Base-by-base conservation (phyloP, 1,140 invertebrate species). In the Atta colombica region DNA sequence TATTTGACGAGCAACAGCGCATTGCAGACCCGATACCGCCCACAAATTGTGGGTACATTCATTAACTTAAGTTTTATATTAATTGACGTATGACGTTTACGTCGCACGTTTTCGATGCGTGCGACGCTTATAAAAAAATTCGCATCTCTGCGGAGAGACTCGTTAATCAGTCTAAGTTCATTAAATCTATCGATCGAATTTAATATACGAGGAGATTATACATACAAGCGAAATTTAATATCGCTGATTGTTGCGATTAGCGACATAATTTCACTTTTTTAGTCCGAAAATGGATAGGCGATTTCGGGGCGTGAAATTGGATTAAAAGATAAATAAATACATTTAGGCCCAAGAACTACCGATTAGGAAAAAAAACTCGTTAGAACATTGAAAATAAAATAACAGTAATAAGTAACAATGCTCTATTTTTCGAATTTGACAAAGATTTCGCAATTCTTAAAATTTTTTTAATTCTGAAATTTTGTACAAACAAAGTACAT, bases 131-230 rank as follows among this genome's bases (percentile, higher is more conserved):
- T 65, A 28, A 77, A 77, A 77, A 77, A 49, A 65, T 28, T 28
- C 16, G 25, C 5, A 65, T 45, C 10, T 77, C 25, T 25, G 21
- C 21, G 28, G 39, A 80, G 45, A 68, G 45, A 68, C 49, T 14
- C 63, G 49, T 80, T 39, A 69, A 80, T 80, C 49, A 80, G 77
- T 80, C 49, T 80, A 80, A 80, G 31, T 80, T 78, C 12, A 12
- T 78, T 69, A 58, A 69, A 58, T 55, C 63, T 80, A 80, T 69
- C 28, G 18, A 68, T 25, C 49, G 28, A 25, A 80, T 31, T 80
- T 80, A 69, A 69, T 0, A 55, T 45, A 80, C 51, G 31, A 55
- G 8, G 21, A 39, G n/a, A 69, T 80, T 65, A 10, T 39, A 55
- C 12, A 25, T 45, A 45, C 2, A 45, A 49, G 21, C 4, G 31